Evolutionary conservation across 2,113 vertebrate species (phyloP).

Genomic region (Antechinus flavipes): DNA sequence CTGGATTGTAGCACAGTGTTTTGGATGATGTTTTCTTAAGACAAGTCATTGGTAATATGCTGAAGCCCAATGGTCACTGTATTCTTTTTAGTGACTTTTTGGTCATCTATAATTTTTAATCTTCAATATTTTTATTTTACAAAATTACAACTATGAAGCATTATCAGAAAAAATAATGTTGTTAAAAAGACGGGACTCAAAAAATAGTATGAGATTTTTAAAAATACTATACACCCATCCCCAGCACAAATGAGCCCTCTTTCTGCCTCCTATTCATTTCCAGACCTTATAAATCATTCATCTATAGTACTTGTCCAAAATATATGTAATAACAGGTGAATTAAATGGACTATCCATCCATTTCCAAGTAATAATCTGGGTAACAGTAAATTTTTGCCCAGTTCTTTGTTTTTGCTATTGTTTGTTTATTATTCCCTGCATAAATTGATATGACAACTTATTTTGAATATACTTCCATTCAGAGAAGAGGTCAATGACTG

Average conservation of each 20-base stretch:
- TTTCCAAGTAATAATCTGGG: not conserved
- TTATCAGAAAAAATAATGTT: not conserved
- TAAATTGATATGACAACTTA: not conserved
- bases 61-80: not conserved
- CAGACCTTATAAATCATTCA: not conserved
- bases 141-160: not conserved
- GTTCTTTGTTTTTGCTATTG: not conserved
- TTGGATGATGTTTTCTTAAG: not conserved
- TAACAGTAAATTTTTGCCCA: not conserved
- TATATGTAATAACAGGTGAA: not conserved
- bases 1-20: not conserved
- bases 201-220: not conserved
- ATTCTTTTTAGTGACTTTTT: not conserved
- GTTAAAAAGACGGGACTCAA: not conserved
- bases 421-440: not conserved
- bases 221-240: not conserved
- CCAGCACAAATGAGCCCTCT: not conserved
- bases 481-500: not conserved
- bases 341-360: not conserved
- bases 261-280: not conserved
- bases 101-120: not conserved
- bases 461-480: not conserved
- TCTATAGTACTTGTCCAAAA: not conserved
- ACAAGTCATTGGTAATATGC: not conserved
- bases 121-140: not conserved